Evolutionary conservation across 2,797 vertebrate genomes (phyloP), one percentile per base, ranked within the genome.

Genomic region (Phrynocephalus guinanensis): DNA sequence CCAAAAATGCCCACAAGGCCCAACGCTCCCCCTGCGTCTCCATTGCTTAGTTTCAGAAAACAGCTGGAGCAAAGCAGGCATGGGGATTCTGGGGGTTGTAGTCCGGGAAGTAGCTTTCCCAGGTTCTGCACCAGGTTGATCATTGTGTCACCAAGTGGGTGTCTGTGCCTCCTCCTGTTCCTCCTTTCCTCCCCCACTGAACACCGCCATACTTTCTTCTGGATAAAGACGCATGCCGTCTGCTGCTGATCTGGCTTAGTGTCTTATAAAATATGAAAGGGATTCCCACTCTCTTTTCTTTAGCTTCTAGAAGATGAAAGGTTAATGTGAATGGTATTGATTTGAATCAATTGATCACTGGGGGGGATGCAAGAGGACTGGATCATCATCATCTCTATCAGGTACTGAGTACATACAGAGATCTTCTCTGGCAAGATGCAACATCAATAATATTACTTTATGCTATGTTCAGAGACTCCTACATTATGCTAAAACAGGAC

Each of bases 261-360:
- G 79, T 76, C 81, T 89, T 94, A 95, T 93, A 91, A 95, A 95
- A 95, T 95, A 95, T 93, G 95, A 88, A 96, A 93, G 79, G 86
- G 72, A 28, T 82, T 95, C 92, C 87, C 87, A 87, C 67, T 93
- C 73, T 38, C 89, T 84, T 85, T 71, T 82, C 83, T 87, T 91
- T 93, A 90, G 93, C 50, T 83, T 63, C 33, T 82, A 88, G 84
- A 94, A 93, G 50, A 44, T 15, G 87, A 73, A 84, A 90, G 85
- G 89, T 91, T 87, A 93, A 63, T 82, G 28, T 84, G 91, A 83
- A 85, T 84, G 87, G 44, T 86, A 95, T 91, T 5, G 72, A 92
- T 86, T 72, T 88, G 83, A 90, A 83, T 87, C 56, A 84, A 72
- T 75, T 94, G 93, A 87, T 91, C 38, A 82, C 68, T 0, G 0